Evolutionary conservation across 2,113 vertebrate genomes (phyloP).

Genomic region (Chloroceryle aenea): DNA sequence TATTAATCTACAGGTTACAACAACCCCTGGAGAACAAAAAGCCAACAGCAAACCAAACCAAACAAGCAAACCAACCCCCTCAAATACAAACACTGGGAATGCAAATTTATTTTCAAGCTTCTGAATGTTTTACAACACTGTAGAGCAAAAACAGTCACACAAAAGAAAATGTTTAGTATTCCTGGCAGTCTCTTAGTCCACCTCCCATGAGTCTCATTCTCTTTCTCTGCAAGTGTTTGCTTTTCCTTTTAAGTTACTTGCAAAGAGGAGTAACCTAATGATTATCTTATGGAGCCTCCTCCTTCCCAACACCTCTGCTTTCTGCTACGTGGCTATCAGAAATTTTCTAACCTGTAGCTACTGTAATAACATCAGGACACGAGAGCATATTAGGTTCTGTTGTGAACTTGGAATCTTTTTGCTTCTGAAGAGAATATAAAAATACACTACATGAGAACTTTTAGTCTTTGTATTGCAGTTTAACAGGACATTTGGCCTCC

Average conservation of each 20-base stretch:
- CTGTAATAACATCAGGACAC: background rate
- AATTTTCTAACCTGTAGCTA: background rate
- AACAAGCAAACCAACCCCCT: background rate
- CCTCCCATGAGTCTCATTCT: background rate
- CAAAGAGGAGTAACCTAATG: background rate
- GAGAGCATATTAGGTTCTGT: background rate
- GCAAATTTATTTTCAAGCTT: background rate
- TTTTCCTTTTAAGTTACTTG: background rate
- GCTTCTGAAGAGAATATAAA: background rate
- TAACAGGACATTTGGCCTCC: background rate
- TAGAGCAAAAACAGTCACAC: background rate
- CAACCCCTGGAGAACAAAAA: background rate
- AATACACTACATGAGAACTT: background rate
- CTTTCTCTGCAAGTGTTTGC: background rate
- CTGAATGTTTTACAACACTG: background rate
- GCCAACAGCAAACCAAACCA: fast-evolving
- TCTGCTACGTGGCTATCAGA: background rate
- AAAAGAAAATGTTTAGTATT: background rate
- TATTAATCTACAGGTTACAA: background rate
- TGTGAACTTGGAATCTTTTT: background rate
- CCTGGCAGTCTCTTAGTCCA: no score
- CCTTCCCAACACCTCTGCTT: background rate
- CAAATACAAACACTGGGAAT: background rate
- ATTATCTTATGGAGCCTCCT: background rate
- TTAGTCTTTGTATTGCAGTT: background rate